Base-by-base conservation (phyloP, 2,888 invertebrate species). In the Keiferia lycopersicella region DNA sequence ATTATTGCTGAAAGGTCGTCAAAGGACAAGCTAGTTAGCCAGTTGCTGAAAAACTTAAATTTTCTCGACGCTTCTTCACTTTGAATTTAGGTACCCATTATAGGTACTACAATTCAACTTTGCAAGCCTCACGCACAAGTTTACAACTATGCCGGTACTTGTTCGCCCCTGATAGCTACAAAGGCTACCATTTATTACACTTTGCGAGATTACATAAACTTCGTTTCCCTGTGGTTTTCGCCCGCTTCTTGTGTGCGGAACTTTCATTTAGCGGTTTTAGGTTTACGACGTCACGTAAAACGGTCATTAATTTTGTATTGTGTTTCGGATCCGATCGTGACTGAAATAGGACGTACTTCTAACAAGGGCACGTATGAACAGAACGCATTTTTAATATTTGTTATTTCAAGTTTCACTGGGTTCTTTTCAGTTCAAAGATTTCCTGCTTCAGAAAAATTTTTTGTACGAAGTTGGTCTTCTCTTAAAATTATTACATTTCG, bases 251-350 rank as follows among this genome's bases (percentile, higher is more conserved):
- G 74, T 73, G 72, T 69, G 67, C 71, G 74, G 73, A 75, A 79
- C 76, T 77, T 76, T 76, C 77, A 77, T 78, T 75, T 76, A 64
- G 74, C 77, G 77, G 78, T 76, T 73, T 71, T 65, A 68, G 79
- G 76, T 80, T 83, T 82, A 81, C 77, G 80, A 77, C 75, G 65
- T 70, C 79, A 79, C 82, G 83, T 84, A 81, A 82, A 82, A 75
- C 72, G 72, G 69, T 75, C 81, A 82, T 83, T 83, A 83, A 81
- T 82, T 78, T 81, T 82, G 81, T 78, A 83, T 80, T 80, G 81
- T 81, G 69, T 70, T 74, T 71, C 70, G 67, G 70, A 73, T 72
- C 66, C 63, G 69, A 64, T 67, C 72, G 72, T 73, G 74, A 74
- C 78, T 71, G 69, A 77, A 79, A 80, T 79, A 77, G 75, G 73